Evolutionary conservation across 2,113 vertebrate species (phyloP), one percentile per base, ranked within the genome.

Genomic region (Nymphicus hollandicus): DNA sequence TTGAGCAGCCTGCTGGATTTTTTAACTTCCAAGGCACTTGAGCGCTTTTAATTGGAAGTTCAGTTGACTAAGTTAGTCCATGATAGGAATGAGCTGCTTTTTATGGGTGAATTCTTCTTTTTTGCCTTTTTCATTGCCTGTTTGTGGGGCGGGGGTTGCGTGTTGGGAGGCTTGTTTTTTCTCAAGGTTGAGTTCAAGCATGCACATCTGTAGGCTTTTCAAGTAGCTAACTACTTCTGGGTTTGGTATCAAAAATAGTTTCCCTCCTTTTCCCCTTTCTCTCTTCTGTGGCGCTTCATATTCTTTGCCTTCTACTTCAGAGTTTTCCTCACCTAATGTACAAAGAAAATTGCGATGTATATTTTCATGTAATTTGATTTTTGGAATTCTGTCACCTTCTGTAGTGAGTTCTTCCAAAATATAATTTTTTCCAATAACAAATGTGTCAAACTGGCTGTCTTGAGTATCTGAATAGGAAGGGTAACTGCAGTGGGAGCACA

Each of bases 341-440:
- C 98, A 99, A 99, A 99, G 98, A 99, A 97, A 99, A 99, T 99
- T 97, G 98, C 98, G 98, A 99, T 99, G 99, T 99, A 99, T 99
- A 99, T 99, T 99, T 99, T 99, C 98, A 99, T 99, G 99, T 99
- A 99, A 99, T 99, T 98, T 98, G 98, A 98, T 98, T 98, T 97
- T 98, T 98, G 98, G 98, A 99, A 98, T 98, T 98, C 98, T 98
- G 98, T 99, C 98, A 98, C 98, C 98, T 98, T 98, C 97, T 99
- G 99, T 99, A 99, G 99, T 99, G 98, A 99, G 98, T 99, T 99
- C 99, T 99, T 99, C 98, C 98, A 99, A 99, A 99, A 99, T 99
- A 99, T 97, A 98, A 98, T 97, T 98, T 98, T 99, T 99, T 99
- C 98, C 99, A 99, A 99, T 99, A 99, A 97, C 96, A 96, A 96